Conservation (phyloP, 1,140 invertebrate genomes). For the Scaptomyza graminum region DNA sequence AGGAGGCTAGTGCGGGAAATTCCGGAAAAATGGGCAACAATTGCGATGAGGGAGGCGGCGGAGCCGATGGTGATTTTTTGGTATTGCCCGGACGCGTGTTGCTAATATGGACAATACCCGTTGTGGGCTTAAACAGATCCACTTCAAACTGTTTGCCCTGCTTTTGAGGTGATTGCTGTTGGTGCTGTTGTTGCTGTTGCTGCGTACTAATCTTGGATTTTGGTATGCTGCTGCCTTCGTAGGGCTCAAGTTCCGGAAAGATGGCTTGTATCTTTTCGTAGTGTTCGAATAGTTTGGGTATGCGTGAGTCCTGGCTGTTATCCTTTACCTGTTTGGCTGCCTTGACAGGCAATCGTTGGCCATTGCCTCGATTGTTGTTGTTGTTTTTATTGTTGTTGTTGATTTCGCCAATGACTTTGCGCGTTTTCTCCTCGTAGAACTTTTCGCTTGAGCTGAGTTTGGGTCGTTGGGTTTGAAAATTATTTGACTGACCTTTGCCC, state of each 20-base stretch:
- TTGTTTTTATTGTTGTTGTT: slow-evolving; percentile 4
- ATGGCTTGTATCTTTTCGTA: slow-evolving; percentile 90
- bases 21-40: slow-evolving; percentile 25
- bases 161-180: slow-evolving; percentile 31
- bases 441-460: slow-evolving; percentile 66
- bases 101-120: background rate
- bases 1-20: background rate
- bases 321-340: slow-evolving; percentile 86
- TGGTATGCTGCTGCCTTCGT: slow-evolving; percentile 43
- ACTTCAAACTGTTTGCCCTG: slow-evolving; percentile 71
- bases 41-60: slow-evolving; percentile 55
- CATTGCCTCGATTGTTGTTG: slow-evolving; percentile 27
- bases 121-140: slow-evolving; percentile 61
- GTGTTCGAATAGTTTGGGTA: slow-evolving; percentile 89
- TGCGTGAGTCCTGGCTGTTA: slow-evolving; percentile 80
- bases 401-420: slow-evolving; percentile 74
- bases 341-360: slow-evolving; percentile 82
- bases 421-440: slow-evolving; percentile 59
- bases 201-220: slow-evolving; percentile 26
- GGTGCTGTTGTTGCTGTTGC: slow-evolving; percentile 12
- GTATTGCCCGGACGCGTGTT: slow-evolving; percentile 65
- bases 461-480: slow-evolving; percentile 56
- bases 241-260: slow-evolving; percentile 88
- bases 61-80: slow-evolving; percentile 74
- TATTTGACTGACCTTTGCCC: slow-evolving; percentile 53